phyloP scores from a whole-genome alignment of 92 coral and sea anemone genomes.

The Pocillopora meandrina region DNA sequence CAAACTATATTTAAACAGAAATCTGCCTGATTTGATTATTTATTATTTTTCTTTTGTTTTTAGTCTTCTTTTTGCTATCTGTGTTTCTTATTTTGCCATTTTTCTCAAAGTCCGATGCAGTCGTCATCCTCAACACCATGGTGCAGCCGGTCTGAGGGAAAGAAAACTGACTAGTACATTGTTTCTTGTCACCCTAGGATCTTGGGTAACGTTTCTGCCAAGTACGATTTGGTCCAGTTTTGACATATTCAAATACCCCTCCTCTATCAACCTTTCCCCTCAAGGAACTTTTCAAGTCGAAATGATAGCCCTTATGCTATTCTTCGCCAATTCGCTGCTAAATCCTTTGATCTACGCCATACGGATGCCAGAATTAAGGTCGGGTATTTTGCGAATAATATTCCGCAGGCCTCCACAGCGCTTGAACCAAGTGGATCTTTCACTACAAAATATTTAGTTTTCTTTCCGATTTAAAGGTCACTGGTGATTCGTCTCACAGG shows the following conservation, averaged over 20 bases:
- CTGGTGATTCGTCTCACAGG: too few species aligned
- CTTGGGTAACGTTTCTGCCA: not conserved
- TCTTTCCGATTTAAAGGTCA: too few species aligned
- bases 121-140: not conserved
- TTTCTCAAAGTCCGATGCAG: not conserved
- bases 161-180: constrained; percentile 10
- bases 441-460: not conserved
- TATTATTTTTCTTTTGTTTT: not conserved
- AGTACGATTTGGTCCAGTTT: not conserved
- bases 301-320: not conserved
- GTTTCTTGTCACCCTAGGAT: constrained; percentile 3
- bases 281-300: not conserved
- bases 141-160: not conserved
- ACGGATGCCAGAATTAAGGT: not conserved
- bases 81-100: not conserved
- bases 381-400: not conserved
- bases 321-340: constrained; percentile 16
- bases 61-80: not conserved
- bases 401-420: not conserved
- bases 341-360: constrained; percentile 14
- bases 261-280: not conserved
- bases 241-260: not conserved
- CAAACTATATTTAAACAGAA: not conserved
- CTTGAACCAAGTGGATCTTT: not conserved
- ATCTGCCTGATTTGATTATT: not conserved